Percentiles rank a stretch among this genome's conserved stretches.
These are phyloP conservation scores for Poicephalus gulielmi DNA, from an alignment of 2,113 vertebrate species.

Conservation along the genomic window DNA sequence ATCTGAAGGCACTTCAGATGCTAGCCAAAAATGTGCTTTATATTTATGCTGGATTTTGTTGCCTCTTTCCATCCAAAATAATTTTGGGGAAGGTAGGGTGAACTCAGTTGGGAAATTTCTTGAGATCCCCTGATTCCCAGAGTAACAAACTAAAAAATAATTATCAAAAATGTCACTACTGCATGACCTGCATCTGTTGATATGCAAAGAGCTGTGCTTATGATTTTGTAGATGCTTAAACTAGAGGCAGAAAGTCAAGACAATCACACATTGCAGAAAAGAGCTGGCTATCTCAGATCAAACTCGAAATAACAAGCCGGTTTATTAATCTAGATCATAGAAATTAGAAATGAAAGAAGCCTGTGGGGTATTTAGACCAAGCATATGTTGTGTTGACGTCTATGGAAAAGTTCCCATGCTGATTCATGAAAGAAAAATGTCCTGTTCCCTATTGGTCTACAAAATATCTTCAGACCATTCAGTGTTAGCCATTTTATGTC, in stretches of 20 bases:
- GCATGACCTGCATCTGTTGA: background rate
- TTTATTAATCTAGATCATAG: background rate
- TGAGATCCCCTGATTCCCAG: background rate
- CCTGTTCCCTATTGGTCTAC: background rate
- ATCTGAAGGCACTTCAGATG: constrained; percentile 61
- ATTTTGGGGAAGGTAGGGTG: background rate
- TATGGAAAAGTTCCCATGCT: background rate
- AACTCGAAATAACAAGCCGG: background rate
- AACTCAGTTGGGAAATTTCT: constrained; percentile 34
- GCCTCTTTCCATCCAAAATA: background rate
- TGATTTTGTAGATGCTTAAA: background rate
- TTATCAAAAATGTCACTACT: background rate
- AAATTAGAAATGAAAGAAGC: constrained; percentile 4
- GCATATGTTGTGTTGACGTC: background rate
- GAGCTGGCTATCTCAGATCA: background rate
- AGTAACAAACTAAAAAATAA: background rate
- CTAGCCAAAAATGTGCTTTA: constrained; percentile 58
- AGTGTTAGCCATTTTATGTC: background rate
- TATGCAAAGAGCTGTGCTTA: background rate
- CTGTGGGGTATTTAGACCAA: background rate
- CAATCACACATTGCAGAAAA: background rate
- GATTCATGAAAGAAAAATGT: background rate
- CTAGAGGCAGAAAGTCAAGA: background rate
- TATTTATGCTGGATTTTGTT: constrained; percentile 26
- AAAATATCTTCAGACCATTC: background rate